phyloP scores from a whole-genome alignment of 2,888 invertebrate species.

The Amaurobius ferox region DNA sequence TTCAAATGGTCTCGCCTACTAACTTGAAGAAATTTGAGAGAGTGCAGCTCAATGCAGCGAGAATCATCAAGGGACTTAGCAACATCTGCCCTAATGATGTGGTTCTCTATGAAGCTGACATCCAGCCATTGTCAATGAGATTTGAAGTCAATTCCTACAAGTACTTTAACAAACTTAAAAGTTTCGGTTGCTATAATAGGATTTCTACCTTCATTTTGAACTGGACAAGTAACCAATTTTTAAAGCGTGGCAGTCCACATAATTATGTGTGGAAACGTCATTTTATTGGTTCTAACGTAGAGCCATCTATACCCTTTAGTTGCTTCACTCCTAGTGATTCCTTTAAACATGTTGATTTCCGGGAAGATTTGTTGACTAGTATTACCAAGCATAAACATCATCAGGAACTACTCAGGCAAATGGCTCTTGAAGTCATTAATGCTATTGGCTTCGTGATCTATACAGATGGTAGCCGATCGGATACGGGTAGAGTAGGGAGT shows the following conservation, averaged over 20 bases:
- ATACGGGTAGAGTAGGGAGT: no score
- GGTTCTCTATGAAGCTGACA: neutral
- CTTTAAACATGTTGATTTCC: no score
- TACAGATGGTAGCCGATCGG: no score
- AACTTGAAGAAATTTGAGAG: constrained; percentile 11
- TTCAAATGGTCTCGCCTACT: neutral
- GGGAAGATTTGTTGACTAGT: no score
- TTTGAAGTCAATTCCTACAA: neutral
- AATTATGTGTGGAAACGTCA: neutral
- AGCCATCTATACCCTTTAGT: no score
- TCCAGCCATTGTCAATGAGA: neutral
- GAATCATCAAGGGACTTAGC: constrained; percentile 3
- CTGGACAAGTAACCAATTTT: constrained; percentile 4
- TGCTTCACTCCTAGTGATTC: no score
- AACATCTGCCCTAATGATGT: neutral
- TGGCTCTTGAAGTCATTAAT: no score
- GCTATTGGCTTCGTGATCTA: no score
- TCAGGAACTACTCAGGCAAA: no score
- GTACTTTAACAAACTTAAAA: constrained; percentile 38
- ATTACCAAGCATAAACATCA: no score
- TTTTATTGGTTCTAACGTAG: no score
- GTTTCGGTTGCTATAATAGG: constrained; percentile 7
- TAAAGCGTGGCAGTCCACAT: constrained; percentile 5
- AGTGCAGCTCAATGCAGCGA: constrained; percentile 12
- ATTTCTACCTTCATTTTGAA: constrained; percentile 28